These are phyloP conservation scores for Luperina testacea DNA, from an alignment of 2,888 invertebrate species.

Conservation along the genomic window DNA sequence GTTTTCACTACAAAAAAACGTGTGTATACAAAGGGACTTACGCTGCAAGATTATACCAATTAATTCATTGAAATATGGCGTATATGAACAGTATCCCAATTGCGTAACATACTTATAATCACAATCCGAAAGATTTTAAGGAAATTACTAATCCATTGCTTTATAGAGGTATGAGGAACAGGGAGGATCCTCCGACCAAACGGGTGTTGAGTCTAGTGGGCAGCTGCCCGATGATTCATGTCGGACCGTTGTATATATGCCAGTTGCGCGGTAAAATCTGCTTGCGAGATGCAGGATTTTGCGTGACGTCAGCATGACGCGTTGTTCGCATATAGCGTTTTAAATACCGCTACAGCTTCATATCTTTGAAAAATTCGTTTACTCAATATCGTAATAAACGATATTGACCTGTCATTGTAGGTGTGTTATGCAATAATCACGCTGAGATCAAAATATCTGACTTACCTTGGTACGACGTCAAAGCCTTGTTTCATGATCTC, in stretches of 20 bases:
- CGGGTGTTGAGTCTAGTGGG: too few species aligned
- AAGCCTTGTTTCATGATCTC: conserved; percentile 63
- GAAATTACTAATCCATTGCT: neutral
- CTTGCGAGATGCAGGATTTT: too few species aligned
- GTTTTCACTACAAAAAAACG: too few species aligned
- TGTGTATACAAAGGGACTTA: neutral
- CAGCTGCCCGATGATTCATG: too few species aligned
- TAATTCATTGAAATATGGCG: too few species aligned
- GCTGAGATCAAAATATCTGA: neutral
- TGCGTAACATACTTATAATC: too few species aligned
- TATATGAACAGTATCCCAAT: neutral
- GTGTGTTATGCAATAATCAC: neutral
- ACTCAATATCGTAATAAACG: neutral
- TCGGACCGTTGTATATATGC: too few species aligned
- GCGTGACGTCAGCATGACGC: too few species aligned
- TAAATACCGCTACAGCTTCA: neutral
- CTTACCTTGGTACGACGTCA: conserved; percentile 70
- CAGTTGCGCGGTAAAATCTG: too few species aligned
- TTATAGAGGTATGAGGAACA: neutral
- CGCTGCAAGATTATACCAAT: neutral
- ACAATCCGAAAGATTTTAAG: neutral
- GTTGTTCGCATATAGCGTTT: too few species aligned
- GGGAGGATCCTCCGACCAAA: too few species aligned
- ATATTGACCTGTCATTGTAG: neutral
- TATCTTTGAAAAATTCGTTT: neutral